A percentile compares a stretch with the other conserved stretches of the same genome.
Evolutionary conservation across 1,140 invertebrate genomes (phyloP).

Genomic region (Hylaeus volcanicus): DNA sequence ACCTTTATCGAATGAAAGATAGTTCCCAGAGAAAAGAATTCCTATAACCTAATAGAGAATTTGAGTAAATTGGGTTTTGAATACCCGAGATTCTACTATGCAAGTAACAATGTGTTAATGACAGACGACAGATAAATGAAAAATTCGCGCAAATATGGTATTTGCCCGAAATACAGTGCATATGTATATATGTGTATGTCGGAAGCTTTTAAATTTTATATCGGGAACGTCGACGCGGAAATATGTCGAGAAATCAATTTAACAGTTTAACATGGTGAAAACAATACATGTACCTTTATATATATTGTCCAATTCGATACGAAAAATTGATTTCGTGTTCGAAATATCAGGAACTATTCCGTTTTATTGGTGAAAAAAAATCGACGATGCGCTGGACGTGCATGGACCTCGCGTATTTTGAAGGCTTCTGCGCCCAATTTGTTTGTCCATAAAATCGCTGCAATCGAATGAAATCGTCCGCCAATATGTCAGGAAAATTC

Average conservation of each 20-base stretch:
- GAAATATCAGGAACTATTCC: background rate
- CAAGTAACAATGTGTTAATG: no score
- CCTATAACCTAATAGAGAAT: no score
- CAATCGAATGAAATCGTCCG: constrained; percentile 51
- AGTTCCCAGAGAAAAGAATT: no score
- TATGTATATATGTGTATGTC: background rate
- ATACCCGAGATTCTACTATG: no score
- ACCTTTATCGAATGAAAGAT: no score
- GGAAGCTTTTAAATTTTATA: background rate
- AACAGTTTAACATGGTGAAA: constrained; percentile 2
- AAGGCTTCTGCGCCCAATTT: constrained; percentile 21
- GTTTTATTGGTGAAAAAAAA: background rate
- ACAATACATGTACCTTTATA: background rate
- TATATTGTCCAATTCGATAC: background rate
- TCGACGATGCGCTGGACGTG: background rate
- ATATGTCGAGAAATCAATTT: background rate
- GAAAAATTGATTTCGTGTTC: constrained; percentile 4
- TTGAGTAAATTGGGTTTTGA: no score
- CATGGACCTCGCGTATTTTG: background rate
- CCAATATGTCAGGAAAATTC: constrained; percentile 52
- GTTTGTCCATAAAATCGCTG: constrained; percentile 45
- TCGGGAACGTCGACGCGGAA: background rate
- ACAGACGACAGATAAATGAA: no score
- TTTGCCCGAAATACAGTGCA: background rate
- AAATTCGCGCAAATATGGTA: no score